phyloP scores from a whole-genome alignment of 2,888 invertebrate species.

The Nomada ruficornis region DNA sequence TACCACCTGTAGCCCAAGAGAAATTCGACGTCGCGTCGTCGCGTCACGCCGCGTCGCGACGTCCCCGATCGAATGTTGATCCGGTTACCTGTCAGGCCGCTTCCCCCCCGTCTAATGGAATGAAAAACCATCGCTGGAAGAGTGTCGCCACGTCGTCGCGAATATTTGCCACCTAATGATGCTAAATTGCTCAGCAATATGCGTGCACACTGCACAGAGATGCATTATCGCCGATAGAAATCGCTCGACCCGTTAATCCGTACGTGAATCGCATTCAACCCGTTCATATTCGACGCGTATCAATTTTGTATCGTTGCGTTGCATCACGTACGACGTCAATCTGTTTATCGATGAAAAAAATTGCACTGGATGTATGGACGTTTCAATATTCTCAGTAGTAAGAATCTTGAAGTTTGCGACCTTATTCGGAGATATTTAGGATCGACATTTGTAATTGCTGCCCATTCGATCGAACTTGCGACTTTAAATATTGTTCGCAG shows the following conservation, averaged over 20 bases:
- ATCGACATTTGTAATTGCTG: no score
- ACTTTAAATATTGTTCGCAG: no score
- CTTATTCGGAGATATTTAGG: no score
- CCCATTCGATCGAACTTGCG: no score
- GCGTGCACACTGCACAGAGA: background rate
- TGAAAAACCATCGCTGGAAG: conserved; percentile 34
- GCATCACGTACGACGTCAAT: background rate
- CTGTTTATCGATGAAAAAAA: background rate
- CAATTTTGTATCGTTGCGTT: conserved; percentile 16
- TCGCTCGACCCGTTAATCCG: conserved; percentile 19
- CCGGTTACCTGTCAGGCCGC: conserved; percentile 19
- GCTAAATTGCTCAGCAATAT: conserved; percentile 16
- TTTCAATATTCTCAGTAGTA: no score
- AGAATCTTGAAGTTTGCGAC: no score
- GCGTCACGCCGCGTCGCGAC: conserved; percentile 11
- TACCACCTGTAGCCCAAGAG: background rate
- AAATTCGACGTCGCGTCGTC: conserved; percentile 44
- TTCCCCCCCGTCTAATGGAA: conserved; percentile 33
- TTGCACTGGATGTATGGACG: no score
- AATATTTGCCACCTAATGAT: conserved; percentile 20
- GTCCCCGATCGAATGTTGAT: conserved; percentile 48
- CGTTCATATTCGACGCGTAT: conserved; percentile 12
- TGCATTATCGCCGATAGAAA: conserved; percentile 26
- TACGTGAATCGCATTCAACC: conserved; percentile 20
- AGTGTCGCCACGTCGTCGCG: conserved; percentile 39